Percentiles rank a stretch among this genome's conserved stretches.
These are phyloP conservation scores for Microtus richardsoni DNA, from an alignment of 2,113 vertebrate species.

Conservation along the genomic window DNA sequence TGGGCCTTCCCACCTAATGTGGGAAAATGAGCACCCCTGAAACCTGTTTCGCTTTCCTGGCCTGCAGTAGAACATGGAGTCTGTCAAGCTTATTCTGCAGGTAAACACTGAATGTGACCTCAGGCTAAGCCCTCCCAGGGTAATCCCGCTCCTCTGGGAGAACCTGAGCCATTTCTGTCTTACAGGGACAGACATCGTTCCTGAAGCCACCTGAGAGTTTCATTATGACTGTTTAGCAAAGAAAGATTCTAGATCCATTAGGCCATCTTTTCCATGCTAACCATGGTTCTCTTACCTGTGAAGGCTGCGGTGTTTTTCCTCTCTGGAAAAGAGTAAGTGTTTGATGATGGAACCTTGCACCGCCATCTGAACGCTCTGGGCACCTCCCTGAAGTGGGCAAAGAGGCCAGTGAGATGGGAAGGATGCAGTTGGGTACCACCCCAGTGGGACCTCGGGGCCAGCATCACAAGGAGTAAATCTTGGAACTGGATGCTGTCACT, in stretches of 20 bases:
- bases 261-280: too few relatives aligned
- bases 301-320: conserved; percentile 74
- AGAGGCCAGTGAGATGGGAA: background rate
- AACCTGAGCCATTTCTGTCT: fast-evolving
- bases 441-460: background rate
- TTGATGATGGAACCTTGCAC: conserved; percentile 91
- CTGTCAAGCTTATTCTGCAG: background rate
- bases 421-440: too few relatives aligned
- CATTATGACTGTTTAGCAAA: background rate
- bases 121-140: fast-evolving
- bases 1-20: background rate
- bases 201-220: background rate
- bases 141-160: fast-evolving
- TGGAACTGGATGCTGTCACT: background rate
- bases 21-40: background rate
- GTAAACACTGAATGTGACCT: fast-evolving
- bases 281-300: conserved; percentile 84
- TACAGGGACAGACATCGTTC: background rate
- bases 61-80: background rate
- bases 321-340: conserved; percentile 87
- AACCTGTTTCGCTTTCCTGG: background rate
- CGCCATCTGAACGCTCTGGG: conserved; percentile 89
- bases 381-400: conserved; percentile 85
- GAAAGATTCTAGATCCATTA: background rate
- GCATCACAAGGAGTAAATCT: background rate